phyloP scores from a whole-genome alignment of 2,113 vertebrate genomes.

The Mustela lutreola region DNA sequence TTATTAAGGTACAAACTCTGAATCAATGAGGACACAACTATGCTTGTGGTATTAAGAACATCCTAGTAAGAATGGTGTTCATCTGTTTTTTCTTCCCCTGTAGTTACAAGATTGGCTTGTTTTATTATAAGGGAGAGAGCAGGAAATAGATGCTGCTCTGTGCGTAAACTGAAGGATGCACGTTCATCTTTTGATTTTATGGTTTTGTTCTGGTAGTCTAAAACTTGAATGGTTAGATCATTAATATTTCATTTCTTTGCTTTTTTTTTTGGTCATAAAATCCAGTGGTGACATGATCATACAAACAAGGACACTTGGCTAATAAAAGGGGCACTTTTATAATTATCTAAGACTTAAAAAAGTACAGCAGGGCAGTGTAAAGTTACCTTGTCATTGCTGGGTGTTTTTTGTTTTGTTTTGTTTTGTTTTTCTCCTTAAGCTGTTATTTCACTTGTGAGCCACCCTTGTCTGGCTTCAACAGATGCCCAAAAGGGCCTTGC shows the following conservation, averaged over 20 bases:
- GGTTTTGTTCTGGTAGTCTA: not conserved
- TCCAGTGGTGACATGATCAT: not conserved
- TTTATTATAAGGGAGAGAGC: not conserved
- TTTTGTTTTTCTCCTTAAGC: not conserved
- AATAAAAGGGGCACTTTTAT: not conserved
- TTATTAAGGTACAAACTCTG: not conserved
- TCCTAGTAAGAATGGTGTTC: not conserved
- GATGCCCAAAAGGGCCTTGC: not conserved
- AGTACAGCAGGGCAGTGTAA: not conserved
- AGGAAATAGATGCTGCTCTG: not conserved
- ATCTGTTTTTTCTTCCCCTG: not conserved
- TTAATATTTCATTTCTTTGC: not conserved
- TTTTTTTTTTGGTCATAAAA: not conserved
- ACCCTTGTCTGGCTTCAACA: not conserved
- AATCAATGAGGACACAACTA: conserved; percentile 12
- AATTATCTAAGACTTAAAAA: conserved; percentile 9
- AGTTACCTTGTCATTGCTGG: not conserved
- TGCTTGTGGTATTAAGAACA: not conserved
- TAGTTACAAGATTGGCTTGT: not conserved
- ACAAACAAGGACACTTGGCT: not conserved
- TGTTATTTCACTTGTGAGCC: not conserved
- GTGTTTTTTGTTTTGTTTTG: not conserved
- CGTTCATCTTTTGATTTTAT: not conserved
- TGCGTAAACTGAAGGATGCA: not conserved
- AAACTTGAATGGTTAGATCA: not conserved